Evolutionary conservation across 2,113 vertebrate species (phyloP).

Genomic region (Phainopepla nitens): DNA sequence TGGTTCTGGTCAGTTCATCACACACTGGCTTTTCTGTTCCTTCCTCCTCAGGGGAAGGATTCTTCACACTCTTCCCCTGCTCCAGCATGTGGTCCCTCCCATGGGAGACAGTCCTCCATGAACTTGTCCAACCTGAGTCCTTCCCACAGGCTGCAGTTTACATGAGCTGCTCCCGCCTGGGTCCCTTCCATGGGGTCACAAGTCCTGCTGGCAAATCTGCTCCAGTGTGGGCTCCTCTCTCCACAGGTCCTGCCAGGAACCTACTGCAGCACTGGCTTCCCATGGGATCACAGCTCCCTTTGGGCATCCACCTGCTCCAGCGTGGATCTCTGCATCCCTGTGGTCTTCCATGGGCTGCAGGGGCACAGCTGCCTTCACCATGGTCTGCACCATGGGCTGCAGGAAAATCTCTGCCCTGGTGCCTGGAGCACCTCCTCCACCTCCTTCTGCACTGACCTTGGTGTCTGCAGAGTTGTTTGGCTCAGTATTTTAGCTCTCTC

Average conservation of each 20-base stretch:
- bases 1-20: neutral
- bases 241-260: neutral
- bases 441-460: neutral
- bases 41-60: neutral
- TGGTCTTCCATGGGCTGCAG: neutral
- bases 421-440: rapidly evolving
- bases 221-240: neutral
- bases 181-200: neutral
- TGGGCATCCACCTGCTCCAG: neutral
- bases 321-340: rapidly evolving
- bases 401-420: neutral
- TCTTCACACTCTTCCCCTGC: neutral
- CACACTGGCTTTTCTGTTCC: neutral
- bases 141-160: neutral
- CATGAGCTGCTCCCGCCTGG: neutral
- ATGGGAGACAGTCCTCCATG: neutral
- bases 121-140: neutral
- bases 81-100: neutral
- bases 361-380: neutral
- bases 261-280: neutral
- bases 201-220: neutral
- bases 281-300: neutral
- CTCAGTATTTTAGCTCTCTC: neutral
- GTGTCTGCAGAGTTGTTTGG: neutral
- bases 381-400: neutral